A percentile compares a stretch with the other conserved stretches of the same genome.
Conservation (phyloP, 2,888 invertebrate species). For the Plusia festucae region DNA sequence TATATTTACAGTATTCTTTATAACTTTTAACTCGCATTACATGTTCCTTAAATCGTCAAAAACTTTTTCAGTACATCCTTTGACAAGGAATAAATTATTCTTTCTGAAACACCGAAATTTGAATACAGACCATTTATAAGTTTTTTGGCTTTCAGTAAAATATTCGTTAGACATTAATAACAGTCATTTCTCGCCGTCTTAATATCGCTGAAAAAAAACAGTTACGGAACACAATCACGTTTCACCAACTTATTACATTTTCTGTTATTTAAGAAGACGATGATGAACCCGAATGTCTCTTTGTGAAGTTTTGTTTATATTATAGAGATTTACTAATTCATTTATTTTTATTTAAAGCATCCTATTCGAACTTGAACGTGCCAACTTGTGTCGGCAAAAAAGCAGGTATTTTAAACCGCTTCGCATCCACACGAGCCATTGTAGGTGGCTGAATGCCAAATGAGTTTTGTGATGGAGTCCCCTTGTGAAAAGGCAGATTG, state of each 20-base stretch:
- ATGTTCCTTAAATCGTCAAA: conserved; percentile 46
- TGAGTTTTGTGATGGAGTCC: conserved; percentile 87
- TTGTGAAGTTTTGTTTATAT: conserved; percentile 32
- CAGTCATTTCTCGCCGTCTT: conserved; percentile 62
- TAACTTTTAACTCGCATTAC: too few relatives aligned
- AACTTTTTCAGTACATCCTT: conserved; percentile 58
- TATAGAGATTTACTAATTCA: conserved; percentile 48
- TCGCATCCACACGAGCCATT: conserved; percentile 81
- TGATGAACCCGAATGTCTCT: conserved; percentile 51
- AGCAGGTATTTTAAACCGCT: conserved; percentile 84
- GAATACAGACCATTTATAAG: conserved; percentile 67
- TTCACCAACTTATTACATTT: conserved; percentile 56
- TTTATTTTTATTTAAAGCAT: conserved; percentile 60
- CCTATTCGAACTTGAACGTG: conserved; percentile 74
- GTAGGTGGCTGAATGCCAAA: conserved; percentile 88
- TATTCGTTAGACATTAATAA: conserved; percentile 68
- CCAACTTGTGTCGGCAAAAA: conserved; percentile 76
- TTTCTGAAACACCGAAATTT: conserved; percentile 63
- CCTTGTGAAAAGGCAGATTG: conserved; percentile 80
- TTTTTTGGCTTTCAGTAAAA: conserved; percentile 65
- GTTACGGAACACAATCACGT: conserved; percentile 62
- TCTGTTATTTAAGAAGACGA: conserved; percentile 49
- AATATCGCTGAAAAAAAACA: conserved; percentile 56
- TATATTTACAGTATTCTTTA: conserved; percentile 22
- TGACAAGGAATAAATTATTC: conserved; percentile 66